Conservation (phyloP, 2,888 invertebrate genomes). For the Brachycybe producta region DNA sequence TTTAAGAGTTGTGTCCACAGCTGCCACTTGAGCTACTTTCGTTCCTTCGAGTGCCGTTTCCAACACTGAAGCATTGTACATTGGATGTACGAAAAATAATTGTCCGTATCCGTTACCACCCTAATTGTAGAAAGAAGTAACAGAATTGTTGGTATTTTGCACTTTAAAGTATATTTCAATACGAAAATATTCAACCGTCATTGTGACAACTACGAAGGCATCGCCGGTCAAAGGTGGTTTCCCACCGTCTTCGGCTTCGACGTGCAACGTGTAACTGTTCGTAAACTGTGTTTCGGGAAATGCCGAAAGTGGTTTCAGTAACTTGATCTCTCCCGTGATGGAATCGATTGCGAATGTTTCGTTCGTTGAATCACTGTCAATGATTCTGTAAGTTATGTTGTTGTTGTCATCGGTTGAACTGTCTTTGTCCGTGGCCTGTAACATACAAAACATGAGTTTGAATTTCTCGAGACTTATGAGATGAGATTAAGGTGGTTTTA, state of each 20-base stretch:
- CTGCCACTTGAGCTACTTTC: constrained; percentile 54
- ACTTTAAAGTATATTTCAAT: background rate
- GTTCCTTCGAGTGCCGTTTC: constrained; percentile 53
- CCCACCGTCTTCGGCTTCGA: constrained; percentile 52
- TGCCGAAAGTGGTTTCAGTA: constrained; percentile 24
- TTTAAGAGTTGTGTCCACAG: constrained; percentile 65
- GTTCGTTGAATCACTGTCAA: constrained; percentile 51
- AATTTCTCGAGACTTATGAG: no score
- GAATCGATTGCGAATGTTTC: constrained; percentile 49
- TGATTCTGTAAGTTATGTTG: constrained; percentile 49
- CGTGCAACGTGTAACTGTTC: constrained; percentile 18
- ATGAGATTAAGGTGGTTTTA: no score
- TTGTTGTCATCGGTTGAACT: constrained; percentile 37
- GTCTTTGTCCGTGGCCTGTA: constrained; percentile 59
- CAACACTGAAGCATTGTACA: constrained; percentile 53
- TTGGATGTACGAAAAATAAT: constrained; percentile 43
- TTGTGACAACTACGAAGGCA: constrained; percentile 52
- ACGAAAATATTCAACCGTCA: constrained; percentile 40
- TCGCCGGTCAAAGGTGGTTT: constrained; percentile 51
- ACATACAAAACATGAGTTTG: constrained; percentile 5
- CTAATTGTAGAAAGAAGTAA: constrained; percentile 45
- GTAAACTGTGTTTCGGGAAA: constrained; percentile 16
- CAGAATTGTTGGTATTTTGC: background rate
- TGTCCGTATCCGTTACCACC: no score
- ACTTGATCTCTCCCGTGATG: constrained; percentile 43